Base-by-base conservation (phyloP, 2,797 vertebrate species). In the Chelmon rostratus region DNA sequence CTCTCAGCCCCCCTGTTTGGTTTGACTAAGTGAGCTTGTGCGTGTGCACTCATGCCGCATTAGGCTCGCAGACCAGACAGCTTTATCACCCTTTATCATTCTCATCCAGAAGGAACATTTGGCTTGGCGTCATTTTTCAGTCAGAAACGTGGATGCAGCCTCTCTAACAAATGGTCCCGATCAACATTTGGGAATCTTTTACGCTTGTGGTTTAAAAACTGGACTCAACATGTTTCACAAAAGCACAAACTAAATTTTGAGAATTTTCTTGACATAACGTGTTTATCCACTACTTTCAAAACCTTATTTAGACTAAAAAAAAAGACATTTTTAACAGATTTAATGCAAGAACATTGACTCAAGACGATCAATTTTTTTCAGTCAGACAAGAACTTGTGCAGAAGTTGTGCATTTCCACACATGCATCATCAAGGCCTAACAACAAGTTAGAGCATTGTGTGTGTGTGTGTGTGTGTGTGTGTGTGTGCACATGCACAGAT, bases 401-500 rank as follows among this genome's bases (percentile, higher is more conserved):
- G n/a, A n/a, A n/a, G n/a, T n/a, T 40, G 10, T 38, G 42, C 47
- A 28, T 11, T 2, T 3, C 19, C 44, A 49, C 56, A 81, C 15
- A 31, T 19, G 54, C 73, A 61, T 83, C 74, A 62, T 71, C 38
- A 44, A 73, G 67, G 57, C 46, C 10, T 46, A n/a, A 59, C 46
- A 38, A 61, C 38, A 64, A 70, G 57, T 68, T 35, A 16, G 5
- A 46, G 44, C 25, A 6, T 38, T 25, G 21, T 49, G 50, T 47
- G 44, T 70, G 37, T 42, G 40, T 28, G 23, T 63, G 5, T 64
- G 53, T 31, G 21, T 50, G 47, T 44, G 25, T 68, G 49, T 42
- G 31, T 21, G n/a, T 58, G 49, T 64, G 71, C 33, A 28, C 0
- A 6, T 2, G 53, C 86, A 79, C 89, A 92, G 86, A 93, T 92